These are phyloP conservation scores for Heliothis virescens DNA, from an alignment of 1,140 invertebrate genomes.

Conservation along the genomic window DNA sequence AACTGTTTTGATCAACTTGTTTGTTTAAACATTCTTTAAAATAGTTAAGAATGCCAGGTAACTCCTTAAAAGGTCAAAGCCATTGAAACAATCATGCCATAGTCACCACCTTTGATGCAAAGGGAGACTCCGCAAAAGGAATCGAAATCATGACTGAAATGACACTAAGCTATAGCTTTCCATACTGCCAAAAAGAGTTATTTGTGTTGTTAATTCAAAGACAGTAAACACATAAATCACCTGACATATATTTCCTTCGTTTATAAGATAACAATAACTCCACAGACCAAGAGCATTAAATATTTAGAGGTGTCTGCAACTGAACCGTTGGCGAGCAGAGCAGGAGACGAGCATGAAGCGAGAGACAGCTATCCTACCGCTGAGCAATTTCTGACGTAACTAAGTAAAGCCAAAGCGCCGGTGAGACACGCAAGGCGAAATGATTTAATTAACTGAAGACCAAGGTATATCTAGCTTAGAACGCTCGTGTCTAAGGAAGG, in stretches of 20 bases:
- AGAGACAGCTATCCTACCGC: background rate
- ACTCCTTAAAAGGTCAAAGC: no score
- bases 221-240: background rate
- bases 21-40: background rate
- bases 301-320: conserved; percentile 18
- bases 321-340: background rate
- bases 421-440: conserved; percentile 35
- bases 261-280: background rate
- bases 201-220: no score
- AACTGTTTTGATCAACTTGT: conserved; percentile 6
- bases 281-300: background rate
- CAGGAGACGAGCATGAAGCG: background rate
- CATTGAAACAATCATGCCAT: no score
- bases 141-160: no score
- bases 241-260: background rate
- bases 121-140: no score
- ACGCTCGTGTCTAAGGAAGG: background rate
- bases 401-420: conserved; percentile 12
- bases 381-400: conserved; percentile 19
- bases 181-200: background rate
- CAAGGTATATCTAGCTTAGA: conserved; percentile 13
- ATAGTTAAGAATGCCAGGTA: background rate
- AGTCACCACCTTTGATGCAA: no score
- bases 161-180: no score
- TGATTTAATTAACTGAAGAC: conserved; percentile 39